Conservation (phyloP, 1,140 invertebrate species). For the Zaprionus nigranus region DNA sequence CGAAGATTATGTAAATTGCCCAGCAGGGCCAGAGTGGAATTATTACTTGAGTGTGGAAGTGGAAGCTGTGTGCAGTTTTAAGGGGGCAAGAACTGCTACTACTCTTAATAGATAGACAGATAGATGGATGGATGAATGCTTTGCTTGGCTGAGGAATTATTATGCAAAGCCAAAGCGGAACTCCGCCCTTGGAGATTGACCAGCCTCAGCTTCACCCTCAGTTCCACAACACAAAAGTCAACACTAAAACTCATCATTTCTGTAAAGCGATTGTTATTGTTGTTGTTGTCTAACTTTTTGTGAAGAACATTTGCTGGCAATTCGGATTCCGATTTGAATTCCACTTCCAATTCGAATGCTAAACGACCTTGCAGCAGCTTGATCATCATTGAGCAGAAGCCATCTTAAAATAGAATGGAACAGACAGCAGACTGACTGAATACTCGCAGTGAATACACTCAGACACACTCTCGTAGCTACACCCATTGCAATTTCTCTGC, state of each 20-base stretch:
- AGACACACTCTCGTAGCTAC: background rate
- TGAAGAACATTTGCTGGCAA: slow-evolving; percentile 21
- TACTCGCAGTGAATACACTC: background rate
- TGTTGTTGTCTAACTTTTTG: slow-evolving; percentile 12
- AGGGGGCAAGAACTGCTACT: slow-evolving; percentile 22
- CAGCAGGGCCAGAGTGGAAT: slow-evolving; percentile 17
- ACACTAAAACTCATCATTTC: slow-evolving; percentile 8
- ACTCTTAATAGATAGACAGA: background rate
- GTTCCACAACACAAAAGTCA: background rate
- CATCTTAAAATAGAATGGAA: slow-evolving; percentile 32
- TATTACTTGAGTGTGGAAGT: background rate
- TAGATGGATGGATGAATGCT: background rate
- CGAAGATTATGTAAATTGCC: slow-evolving; percentile 45
- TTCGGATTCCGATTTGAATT: background rate
- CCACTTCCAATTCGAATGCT: slow-evolving; percentile 15
- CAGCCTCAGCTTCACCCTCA: slow-evolving; percentile 1
- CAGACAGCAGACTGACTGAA: slow-evolving; percentile 13
- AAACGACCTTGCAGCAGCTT: slow-evolving; percentile 33
- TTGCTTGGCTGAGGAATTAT: background rate
- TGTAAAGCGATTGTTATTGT: slow-evolving; percentile 24
- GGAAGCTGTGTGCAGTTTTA: slow-evolving; percentile 21
- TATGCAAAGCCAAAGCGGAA: slow-evolving; percentile 44
- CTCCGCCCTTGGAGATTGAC: slow-evolving; percentile 33
- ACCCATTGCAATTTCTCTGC: background rate
- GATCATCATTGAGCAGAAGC: slow-evolving; percentile 27